A percentile compares a stretch with the other conserved stretches of the same genome.
These are phyloP conservation scores for Lycorma delicatula DNA, from an alignment of 1,140 invertebrate species.

Conservation along the genomic window DNA sequence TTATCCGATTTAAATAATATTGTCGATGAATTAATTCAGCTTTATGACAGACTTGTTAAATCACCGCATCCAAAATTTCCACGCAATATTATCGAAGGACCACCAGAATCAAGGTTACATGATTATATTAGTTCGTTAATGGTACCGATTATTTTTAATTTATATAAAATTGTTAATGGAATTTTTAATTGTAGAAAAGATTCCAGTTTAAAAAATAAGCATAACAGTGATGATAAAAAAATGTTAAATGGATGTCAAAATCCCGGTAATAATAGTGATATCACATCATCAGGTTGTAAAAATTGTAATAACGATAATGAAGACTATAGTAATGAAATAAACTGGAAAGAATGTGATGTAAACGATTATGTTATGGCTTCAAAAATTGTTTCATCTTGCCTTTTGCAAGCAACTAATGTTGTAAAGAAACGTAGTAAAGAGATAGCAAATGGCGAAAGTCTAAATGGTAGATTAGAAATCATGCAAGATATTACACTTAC, in stretches of 20 bases:
- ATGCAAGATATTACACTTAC: neutral
- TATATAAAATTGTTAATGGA: neutral
- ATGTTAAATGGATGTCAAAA: neutral
- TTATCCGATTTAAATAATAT: slow-evolving; percentile 1
- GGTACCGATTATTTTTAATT: neutral
- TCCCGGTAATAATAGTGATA: neutral
- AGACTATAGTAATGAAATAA: neutral
- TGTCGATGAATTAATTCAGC: slow-evolving; percentile 3
- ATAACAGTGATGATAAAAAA: neutral
- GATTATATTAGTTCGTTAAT: slow-evolving; percentile 4
- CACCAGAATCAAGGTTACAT: slow-evolving; percentile 8
- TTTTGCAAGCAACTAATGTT: neutral
- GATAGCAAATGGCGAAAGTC: neutral
- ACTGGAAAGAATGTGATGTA: neutral
- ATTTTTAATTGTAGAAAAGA: neutral
- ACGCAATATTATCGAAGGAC: slow-evolving; percentile 6
- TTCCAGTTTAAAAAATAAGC: neutral
- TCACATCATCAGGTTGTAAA: neutral
- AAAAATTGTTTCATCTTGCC: no score
- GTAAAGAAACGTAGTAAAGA: neutral
- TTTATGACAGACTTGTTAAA: slow-evolving; percentile 6
- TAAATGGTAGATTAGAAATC: neutral
- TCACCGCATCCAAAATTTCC: neutral
- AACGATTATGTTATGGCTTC: neutral
- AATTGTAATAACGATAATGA: neutral